phyloP scores from a whole-genome alignment of 2,888 invertebrate species.

The Argynnis bischoffii region DNA sequence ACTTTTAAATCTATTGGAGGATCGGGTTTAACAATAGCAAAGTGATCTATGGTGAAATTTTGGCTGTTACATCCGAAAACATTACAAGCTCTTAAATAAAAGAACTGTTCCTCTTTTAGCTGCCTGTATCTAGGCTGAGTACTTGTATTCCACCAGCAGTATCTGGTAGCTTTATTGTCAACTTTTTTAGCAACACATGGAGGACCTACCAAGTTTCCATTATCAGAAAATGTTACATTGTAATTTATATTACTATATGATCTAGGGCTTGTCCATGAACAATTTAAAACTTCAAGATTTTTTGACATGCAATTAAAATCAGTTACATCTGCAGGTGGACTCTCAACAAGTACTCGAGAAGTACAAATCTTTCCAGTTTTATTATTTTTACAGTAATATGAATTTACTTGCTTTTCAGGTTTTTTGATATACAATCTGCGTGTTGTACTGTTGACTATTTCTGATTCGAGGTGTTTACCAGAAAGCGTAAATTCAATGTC shows the following conservation, averaged over 20 bases:
- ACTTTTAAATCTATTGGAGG: conserved; percentile 57
- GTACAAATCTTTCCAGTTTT: conserved; percentile 56
- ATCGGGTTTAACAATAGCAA: conserved; percentile 68
- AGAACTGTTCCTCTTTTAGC: conserved; percentile 74
- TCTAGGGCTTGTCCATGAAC: conserved; percentile 85
- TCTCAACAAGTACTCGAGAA: conserved; percentile 68
- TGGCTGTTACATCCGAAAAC: conserved; percentile 80
- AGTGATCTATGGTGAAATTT: conserved; percentile 83
- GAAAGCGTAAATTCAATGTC: conserved; percentile 70
- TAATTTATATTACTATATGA: conserved; percentile 64
- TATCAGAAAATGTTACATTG: conserved; percentile 54
- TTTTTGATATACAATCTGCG: conserved; percentile 80
- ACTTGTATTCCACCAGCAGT: conserved; percentile 61
- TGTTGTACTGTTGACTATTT: conserved; percentile 84
- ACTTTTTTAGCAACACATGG: conserved; percentile 49
- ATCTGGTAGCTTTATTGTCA: conserved; percentile 45
- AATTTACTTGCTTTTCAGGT: conserved; percentile 76
- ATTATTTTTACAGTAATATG: conserved; percentile 80
- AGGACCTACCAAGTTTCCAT: conserved; percentile 50
- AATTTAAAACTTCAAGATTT: conserved; percentile 88
- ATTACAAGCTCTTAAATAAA: conserved; percentile 84
- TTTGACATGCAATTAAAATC: conserved; percentile 88
- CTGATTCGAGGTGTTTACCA: conserved; percentile 54
- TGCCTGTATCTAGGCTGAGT: conserved; percentile 71
- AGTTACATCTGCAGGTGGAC: conserved; percentile 83